A percentile compares a stretch with the other conserved stretches of the same genome.
phyloP scores from a whole-genome alignment of 2,888 invertebrate species.

The Bellardia pandia region DNA sequence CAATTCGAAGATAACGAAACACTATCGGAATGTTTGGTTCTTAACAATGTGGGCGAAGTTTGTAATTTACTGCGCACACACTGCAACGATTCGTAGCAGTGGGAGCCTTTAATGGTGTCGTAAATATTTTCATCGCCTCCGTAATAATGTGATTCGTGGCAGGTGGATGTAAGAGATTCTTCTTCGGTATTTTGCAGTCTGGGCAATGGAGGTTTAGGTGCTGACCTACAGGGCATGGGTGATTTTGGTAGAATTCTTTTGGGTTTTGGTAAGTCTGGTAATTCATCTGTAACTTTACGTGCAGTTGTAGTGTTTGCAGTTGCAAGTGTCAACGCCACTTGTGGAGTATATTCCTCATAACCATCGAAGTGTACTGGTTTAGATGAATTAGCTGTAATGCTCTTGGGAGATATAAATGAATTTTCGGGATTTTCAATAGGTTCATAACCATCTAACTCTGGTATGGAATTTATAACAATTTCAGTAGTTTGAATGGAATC shows the following conservation, averaged over 20 bases:
- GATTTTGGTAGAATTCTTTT: conserved; percentile 80
- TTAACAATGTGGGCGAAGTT: conserved; percentile 51
- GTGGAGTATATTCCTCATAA: conserved; percentile 82
- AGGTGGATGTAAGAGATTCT: conserved; percentile 24
- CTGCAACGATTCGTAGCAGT: conserved; percentile 81
- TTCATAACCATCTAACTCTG: conserved; percentile 61
- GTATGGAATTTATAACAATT: not conserved
- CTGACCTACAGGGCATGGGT: conserved; percentile 74
- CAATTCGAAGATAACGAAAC: conserved; percentile 82
- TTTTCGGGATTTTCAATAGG: conserved; percentile 47
- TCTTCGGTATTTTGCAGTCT: conserved; percentile 26
- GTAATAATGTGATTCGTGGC: conserved; percentile 74
- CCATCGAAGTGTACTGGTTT: conserved; percentile 76
- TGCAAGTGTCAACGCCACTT: conserved; percentile 60
- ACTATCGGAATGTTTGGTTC: conserved; percentile 75
- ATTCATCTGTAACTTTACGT: conserved; percentile 81
- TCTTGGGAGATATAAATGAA: not conserved
- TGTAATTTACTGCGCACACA: conserved; percentile 50
- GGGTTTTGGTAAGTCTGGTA: conserved; percentile 81
- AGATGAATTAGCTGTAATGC: not conserved
- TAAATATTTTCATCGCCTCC: conserved; percentile 86
- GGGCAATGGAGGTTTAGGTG: conserved; percentile 75
- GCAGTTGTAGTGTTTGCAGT: conserved; percentile 71
- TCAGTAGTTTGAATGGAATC: not conserved
- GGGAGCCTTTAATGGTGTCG: conserved; percentile 87